A percentile compares a stretch with the other conserved stretches of the same genome.
These are phyloP conservation scores for Cyprinodon tularosa DNA, from an alignment of 2,113 vertebrate species.

Conservation along the genomic window DNA sequence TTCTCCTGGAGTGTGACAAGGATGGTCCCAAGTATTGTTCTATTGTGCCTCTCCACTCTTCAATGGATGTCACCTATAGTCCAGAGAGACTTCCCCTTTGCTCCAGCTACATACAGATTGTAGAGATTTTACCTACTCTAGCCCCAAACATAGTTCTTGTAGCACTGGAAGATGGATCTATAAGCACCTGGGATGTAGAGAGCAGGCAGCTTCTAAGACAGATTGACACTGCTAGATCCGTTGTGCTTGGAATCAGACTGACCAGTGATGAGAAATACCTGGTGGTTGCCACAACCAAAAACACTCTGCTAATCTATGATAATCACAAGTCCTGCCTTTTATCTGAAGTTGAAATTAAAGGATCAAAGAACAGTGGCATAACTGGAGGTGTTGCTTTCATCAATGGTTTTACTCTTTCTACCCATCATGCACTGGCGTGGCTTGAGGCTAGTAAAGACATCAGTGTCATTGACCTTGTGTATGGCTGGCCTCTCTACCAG, in stretches of 20 bases:
- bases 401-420: slow-evolving; percentile 93
- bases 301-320: slow-evolving; percentile 96
- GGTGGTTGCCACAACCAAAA: slow-evolving; percentile 96
- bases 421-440: slow-evolving; percentile 96
- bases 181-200: slow-evolving; percentile 98
- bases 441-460: slow-evolving; percentile 97
- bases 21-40: slow-evolving; percentile 98
- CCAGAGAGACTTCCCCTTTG: slow-evolving; percentile 92
- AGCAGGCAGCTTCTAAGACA: slow-evolving; percentile 90
- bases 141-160: slow-evolving; percentile 93
- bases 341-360: slow-evolving; percentile 97
- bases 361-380: slow-evolving; percentile 89
- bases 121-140: slow-evolving; percentile 92
- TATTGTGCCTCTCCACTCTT: slow-evolving; percentile 96
- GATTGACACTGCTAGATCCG: slow-evolving; percentile 92
- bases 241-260: slow-evolving; percentile 94
- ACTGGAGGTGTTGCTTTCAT: slow-evolving; percentile 89
- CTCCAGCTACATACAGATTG: slow-evolving; percentile 94
- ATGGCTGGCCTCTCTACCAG: slow-evolving; percentile 97
- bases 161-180: slow-evolving; percentile 94
- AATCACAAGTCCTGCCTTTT: slow-evolving; percentile 97
- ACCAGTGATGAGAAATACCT: slow-evolving; percentile 94
- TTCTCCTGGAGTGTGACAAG: slow-evolving; percentile 97
- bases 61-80: slow-evolving; percentile 97
- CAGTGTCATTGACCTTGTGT: slow-evolving; percentile 94